Base-by-base conservation (phyloP, 2,113 vertebrate genomes). In the Ciconia maguari region DNA sequence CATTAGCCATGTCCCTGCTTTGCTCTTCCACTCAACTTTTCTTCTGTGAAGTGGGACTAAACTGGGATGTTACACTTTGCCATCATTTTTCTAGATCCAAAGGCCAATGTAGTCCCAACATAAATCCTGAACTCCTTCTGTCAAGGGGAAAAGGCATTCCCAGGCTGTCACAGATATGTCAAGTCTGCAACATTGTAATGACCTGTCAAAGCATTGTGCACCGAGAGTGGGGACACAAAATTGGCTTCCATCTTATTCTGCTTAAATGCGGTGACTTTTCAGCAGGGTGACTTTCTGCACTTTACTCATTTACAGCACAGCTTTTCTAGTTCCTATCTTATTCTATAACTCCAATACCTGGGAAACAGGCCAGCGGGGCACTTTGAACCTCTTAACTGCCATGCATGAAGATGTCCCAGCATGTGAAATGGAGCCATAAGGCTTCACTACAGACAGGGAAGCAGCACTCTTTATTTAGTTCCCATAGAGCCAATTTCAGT, bases 151-250 rank as follows among this genome's bases (percentile, higher is more conserved):
- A 84, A 69, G 16, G 5, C 27, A 49, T 54, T 75, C 42, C 29
- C 42, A 82, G 21, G 38, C 7, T 57, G 4, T 8, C 36, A 72
- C 0, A 0, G 9, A 19, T 30, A 38, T 3, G 34, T 6, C 7
- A 93, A 48, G 2, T 44, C 64, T 78, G 8, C 48, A 81, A 66
- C n/a, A 26, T 13, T 69, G 25, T 60, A 32, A 32, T 4, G 11
- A 62, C 16, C 10, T 55, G 16, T 54, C 17, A 64, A 76, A 64
- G 29, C 7, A n/a, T 13, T 9, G 0, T 65, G 29, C 36, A 81
- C 44, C 10, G 38, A 26, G 15, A 49, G 3, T 25, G 18, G 11
- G 11, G 24, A 41, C 32, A 44, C 7, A 58, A 69, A 95, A 30
- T 41, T 66, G 4, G 4, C 18, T 87, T 95, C 22, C 7, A 32